Evolutionary conservation across 1,140 invertebrate species (phyloP), one percentile per base, ranked within the genome.

Genomic region (Arion vulgaris): DNA sequence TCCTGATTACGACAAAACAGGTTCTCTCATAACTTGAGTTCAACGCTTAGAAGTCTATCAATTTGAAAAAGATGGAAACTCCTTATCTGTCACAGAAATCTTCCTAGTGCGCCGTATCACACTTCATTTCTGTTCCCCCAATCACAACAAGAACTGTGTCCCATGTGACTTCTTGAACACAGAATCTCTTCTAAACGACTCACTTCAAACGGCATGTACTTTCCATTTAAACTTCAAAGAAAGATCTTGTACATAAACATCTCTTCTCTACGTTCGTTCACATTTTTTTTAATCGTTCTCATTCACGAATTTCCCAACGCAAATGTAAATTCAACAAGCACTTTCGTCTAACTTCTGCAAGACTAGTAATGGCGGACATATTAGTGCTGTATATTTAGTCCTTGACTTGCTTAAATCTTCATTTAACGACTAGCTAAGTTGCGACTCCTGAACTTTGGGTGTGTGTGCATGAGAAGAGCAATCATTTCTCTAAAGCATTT

Each of bases 211-310:
- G 38, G 53, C 51, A 36, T 80, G 77, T 84, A 80, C 79, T 84
- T 80, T 84, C 78, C 62, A 84, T 84, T 57, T 76, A 72, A 76
- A 84, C 83, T 80, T 81, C 79, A 84, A 84, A 81, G 78, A 2
- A 34, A 45, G 34, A 49, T 80, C 69, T 66, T 81, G 62, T 53
- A 79, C 57, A 79, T 62, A 79, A 39, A 62, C 32, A 39, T 66
- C 23, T 2, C 45, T 79, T 68, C 36, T 36, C 19, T 26, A n/a
- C n/a, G n/a, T n/a, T n/a, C n/a, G n/a, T n/a, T n/a, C 26, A 4
- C n/a, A 15, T 32, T 19, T 66, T 62, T 23, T 26, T 19, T 11
- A 19, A 7, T 36, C 26, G 1, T 4, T 36, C 38, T 34, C 32
- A 2, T 36, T 53, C 11, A 45, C 4, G 45, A 77, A 28, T 15